A percentile compares a stretch with the other conserved stretches of the same genome.
These are phyloP conservation scores for Ctenomys sociabilis DNA, from an alignment of 2,113 vertebrate genomes.

Conservation along the genomic window DNA sequence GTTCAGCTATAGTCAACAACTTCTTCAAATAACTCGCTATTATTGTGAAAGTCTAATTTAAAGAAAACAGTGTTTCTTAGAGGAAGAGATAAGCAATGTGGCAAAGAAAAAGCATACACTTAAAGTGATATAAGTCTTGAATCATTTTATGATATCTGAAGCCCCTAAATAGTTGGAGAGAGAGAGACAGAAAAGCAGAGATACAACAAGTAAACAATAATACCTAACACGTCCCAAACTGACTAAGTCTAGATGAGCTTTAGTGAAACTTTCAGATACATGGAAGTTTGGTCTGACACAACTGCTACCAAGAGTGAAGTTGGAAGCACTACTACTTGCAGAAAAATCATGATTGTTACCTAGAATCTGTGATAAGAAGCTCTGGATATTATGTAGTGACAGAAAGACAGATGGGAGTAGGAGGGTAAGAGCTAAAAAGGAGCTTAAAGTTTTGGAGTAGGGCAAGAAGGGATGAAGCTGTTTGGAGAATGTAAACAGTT, in stretches of 20 bases:
- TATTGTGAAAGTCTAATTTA: neutral
- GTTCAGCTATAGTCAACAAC: too few species aligned
- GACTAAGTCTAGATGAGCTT: neutral
- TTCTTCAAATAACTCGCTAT: too few species aligned
- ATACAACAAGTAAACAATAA: neutral
- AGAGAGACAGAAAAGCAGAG: neutral
- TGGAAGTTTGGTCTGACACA: neutral
- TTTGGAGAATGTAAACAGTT: slow-evolving; percentile 14
- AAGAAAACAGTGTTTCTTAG: neutral
- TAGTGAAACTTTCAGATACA: neutral
- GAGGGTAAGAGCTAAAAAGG: neutral
- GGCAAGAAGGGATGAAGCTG: neutral
- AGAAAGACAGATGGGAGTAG: neutral
- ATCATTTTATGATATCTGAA: slow-evolving; percentile 22
- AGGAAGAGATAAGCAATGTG: neutral
- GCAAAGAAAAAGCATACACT: neutral
- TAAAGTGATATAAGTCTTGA: neutral
- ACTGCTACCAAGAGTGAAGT: neutral
- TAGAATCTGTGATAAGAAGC: neutral
- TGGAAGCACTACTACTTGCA: neutral
- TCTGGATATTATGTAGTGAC: neutral
- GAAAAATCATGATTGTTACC: neutral
- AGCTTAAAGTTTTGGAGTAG: neutral
- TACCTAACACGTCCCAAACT: neutral
- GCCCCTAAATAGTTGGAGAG: neutral